phyloP scores from a whole-genome alignment of 2,888 invertebrate species.

The Hydropsyche betteni region DNA sequence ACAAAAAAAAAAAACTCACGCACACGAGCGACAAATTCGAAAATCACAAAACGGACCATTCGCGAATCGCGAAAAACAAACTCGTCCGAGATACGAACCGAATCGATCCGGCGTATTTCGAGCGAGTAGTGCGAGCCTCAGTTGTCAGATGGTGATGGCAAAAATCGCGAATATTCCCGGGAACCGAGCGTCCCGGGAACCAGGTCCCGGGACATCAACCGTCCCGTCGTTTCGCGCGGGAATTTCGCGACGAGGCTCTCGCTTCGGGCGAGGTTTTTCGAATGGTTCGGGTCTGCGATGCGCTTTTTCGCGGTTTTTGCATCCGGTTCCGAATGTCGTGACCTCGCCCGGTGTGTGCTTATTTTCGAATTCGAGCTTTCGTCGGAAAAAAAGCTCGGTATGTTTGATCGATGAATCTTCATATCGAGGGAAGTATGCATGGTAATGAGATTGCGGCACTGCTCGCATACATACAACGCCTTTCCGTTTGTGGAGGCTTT shows the following conservation, averaged over 20 bases:
- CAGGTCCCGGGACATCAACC: too few species aligned
- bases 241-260: too few species aligned
- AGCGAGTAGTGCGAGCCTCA: constrained; percentile 7
- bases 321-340: too few species aligned
- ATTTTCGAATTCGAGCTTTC: too few species aligned
- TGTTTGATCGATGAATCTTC: constrained; percentile 26
- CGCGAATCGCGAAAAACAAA: neutral
- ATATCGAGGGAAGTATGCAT: constrained; percentile 17
- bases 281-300: too few species aligned
- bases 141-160: constrained; percentile 26
- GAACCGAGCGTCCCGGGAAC: neutral
- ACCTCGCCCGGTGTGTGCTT: too few species aligned
- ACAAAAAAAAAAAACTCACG: neutral
- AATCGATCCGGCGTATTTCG: constrained; percentile 15
- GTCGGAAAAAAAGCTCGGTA: neutral
- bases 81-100: constrained; percentile 20
- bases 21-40: neutral
- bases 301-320: too few species aligned
- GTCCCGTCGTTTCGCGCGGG: too few species aligned
- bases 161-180: neutral
- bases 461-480: neutral
- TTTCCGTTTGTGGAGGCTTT: neutral
- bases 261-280: too few species aligned
- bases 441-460: constrained; percentile 15
- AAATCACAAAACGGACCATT: neutral